These are phyloP conservation scores for Todiramphus saurophagus DNA, from an alignment of 2,113 vertebrate species.

Conservation along the genomic window DNA sequence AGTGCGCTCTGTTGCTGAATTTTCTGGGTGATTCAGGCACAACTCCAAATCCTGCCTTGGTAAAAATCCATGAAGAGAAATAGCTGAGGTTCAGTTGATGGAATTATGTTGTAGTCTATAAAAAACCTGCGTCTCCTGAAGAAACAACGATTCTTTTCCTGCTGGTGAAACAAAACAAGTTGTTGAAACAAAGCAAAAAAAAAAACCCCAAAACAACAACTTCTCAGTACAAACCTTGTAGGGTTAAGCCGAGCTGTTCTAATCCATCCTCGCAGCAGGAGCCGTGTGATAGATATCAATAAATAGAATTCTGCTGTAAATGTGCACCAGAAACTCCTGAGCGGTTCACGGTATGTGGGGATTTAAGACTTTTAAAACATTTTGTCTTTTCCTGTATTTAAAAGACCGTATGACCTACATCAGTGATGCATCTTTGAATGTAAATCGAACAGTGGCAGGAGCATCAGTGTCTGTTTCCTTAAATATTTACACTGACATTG, in stretches of 20 bases:
- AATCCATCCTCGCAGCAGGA: not conserved
- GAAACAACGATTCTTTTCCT: not conserved
- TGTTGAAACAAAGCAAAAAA: not conserved
- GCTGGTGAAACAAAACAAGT: not conserved
- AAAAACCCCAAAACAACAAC: not conserved
- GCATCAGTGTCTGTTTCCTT: not conserved
- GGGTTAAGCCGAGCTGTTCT: not conserved
- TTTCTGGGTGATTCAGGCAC: not conserved
- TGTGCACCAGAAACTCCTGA: not conserved
- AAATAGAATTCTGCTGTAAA: not conserved
- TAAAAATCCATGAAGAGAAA: not conserved
- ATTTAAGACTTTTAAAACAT: not conserved
- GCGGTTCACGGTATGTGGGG: not conserved
- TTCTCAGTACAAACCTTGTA: not conserved
- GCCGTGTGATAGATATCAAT: not conserved
- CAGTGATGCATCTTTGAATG: not conserved
- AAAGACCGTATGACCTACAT: accelerated
- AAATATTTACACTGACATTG: not conserved
- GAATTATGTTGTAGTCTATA: too few species aligned
- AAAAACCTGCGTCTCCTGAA: not conserved
- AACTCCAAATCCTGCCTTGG: not conserved
- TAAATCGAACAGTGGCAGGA: not conserved
- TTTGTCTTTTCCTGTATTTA: not conserved
- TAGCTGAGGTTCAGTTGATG: not conserved
- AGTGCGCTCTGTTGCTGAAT: not conserved